These are phyloP conservation scores for Plutella xylostella DNA, from an alignment of 2,888 invertebrate species.

Conservation along the genomic window DNA sequence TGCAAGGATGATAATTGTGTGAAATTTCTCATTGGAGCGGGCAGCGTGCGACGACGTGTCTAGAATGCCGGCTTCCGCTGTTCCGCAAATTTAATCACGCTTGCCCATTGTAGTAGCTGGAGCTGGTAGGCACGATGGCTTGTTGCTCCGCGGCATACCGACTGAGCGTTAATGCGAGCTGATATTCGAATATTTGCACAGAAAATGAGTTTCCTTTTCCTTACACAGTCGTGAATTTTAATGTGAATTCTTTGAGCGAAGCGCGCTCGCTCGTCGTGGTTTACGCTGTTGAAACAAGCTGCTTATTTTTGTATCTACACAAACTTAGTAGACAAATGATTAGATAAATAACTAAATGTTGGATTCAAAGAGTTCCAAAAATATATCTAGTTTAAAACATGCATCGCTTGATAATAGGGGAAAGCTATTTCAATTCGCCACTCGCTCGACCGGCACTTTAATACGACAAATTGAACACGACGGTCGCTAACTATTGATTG, in stretches of 20 bases:
- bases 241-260: slow-evolving; percentile 1
- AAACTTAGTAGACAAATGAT: too few species aligned
- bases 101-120: too few species aligned
- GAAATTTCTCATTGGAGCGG: too few species aligned
- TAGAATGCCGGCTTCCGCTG: slow-evolving; percentile 36
- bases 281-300: not conserved
- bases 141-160: slow-evolving; percentile 6
- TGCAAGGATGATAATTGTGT: too few species aligned
- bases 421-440: not conserved
- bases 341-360: too few species aligned
- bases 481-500: slow-evolving; percentile 46
- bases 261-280: too few species aligned
- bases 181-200: slow-evolving; percentile 1
- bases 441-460: not conserved
- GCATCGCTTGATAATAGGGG: too few species aligned
- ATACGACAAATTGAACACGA: slow-evolving; percentile 38
- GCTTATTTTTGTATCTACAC: not conserved
- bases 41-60: too few species aligned
- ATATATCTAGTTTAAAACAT: too few species aligned
- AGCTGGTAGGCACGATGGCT: slow-evolving; percentile 27
- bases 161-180: slow-evolving; percentile 13
- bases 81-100: slow-evolving; percentile 47
- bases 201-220: not conserved
- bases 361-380: too few species aligned
- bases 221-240: not conserved